Evolutionary conservation across 92 coral and sea anemone genomes (phyloP), one percentile per base, ranked within the genome.

Genomic region (Zoanthus gigantus): DNA sequence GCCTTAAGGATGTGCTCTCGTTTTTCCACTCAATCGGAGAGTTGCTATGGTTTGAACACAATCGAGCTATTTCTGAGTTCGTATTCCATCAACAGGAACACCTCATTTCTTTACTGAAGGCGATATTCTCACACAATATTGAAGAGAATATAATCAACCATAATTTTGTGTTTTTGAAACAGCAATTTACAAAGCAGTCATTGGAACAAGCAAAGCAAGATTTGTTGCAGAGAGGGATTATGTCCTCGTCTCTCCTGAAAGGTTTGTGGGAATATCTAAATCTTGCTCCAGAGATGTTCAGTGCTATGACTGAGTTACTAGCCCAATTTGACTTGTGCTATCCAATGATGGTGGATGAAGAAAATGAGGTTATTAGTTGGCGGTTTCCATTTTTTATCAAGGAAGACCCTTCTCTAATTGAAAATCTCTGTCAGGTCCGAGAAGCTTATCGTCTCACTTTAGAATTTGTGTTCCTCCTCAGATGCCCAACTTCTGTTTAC

Each of bases 361-460:
- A 71, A n/a, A 73, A 47, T 68, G 81, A 76, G 23, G 72, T 78
- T 31, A 71, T 76, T 2, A 82, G 86, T 37, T 89, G 89, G 82
- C 84, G 92, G 58, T 93, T 93, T 82, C 95, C 95, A 18, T 93
- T 93, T 92, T 93, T 93, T 44, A 83, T 93, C 81, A 81, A 77
- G 18, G 94, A 85, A 65, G 75, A 81, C 5, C 74, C 85, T 0
- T 74, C 85, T 47, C 16, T 14, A 63, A 53, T 45, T 3, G 44
- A 44, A 71, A 66, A 28, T 9, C 61, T 48, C 31, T 37, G 17
- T 14, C 85, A 47, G 28, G 7, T 8, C 46, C 45, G 13, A 66
- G 47, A 69, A 28, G n/a, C 46, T 16, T 7, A 32, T 68, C 84
- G 89, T 45, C 77, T 91, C 76, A 91, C 57, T 53, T 78, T 91